Base-by-base conservation (phyloP, 2,797 vertebrate species). In the Pseudomugil tenellus region DNA sequence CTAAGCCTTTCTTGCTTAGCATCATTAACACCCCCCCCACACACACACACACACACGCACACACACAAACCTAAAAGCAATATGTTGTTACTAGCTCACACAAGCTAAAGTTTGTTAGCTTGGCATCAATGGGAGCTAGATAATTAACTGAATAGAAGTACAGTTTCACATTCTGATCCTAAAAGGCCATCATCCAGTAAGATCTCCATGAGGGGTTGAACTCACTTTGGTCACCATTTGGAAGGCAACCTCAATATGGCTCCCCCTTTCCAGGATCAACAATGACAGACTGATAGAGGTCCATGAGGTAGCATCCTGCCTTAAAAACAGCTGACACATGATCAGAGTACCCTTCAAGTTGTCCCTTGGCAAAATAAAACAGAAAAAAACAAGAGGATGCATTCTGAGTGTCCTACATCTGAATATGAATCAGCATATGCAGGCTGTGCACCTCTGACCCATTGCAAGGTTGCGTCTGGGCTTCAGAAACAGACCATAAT, bases 401-500 rank as follows among this genome's bases (percentile, higher is more conserved):
- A 29, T 63, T 71, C 69, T 58, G 63, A 67, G 62, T 63, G 39
- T 53, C 63, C 68, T 2, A 55, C 66, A 75, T 86, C 89, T 86
- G 85, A 89, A 79, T 77, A 31, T 68, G 84, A 86, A 85, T 85
- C 90, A 85, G 78, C 73, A 28, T 46, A 72, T 19, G 14, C 51
- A 72, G 87, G 76, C 80, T 12, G 77, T 81, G 84, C 82, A 83
- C 87, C 87, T 70, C 79, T 46, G 87, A 87, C 86, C 88, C 61
- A 3, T 70, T 83, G 77, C 52, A 56, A 87, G 83, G 76, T 83
- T 77, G 87, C 61, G 80, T 81, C 85, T 86, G 88, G 91, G 90
- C 86, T 89, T 88, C 67, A 68, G 83, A 85, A 85, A 91, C 89
- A 87, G 90, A 93, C 91, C 91, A 89, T 90, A 90, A 92, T 92